Conservation (phyloP, 2,797 vertebrate genomes). For the Zalophus californianus region DNA sequence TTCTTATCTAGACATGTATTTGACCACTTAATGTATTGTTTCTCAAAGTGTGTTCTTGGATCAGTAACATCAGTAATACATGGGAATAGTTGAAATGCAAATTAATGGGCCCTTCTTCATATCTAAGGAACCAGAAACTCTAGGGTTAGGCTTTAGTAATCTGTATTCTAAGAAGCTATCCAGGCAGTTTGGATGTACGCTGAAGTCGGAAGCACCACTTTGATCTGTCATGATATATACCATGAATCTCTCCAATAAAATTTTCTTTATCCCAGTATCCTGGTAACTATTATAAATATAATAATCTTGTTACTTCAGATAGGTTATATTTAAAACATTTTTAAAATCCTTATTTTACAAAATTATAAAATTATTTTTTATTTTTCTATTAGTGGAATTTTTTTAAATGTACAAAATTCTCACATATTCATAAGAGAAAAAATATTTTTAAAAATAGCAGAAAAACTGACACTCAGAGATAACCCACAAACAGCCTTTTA, state of each 20-base stretch:
- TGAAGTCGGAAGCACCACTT: not conserved
- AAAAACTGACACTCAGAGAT: not conserved
- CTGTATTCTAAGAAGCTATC: not conserved
- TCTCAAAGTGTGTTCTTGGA: not conserved
- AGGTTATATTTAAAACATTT: constrained; percentile 1
- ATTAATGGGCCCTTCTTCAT: not conserved
- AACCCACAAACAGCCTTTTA: not conserved
- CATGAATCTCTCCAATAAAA: not conserved
- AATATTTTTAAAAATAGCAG: not conserved
- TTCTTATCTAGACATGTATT: not conserved
- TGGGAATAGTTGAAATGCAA: not conserved
- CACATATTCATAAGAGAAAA: not conserved
- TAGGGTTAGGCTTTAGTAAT: not conserved
- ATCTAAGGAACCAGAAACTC: not conserved
- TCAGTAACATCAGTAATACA: not conserved
- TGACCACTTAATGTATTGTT: not conserved
- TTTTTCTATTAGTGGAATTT: not conserved
- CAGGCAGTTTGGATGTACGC: not conserved
- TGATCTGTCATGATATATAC: not conserved
- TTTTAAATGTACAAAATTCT: not conserved
- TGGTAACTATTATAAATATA: not conserved
- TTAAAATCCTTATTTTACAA: not conserved
- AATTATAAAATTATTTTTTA: not conserved
- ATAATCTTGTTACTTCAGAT: not conserved
- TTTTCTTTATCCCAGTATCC: not conserved